Conservation (phyloP, 2,113 vertebrate genomes). For the Eulemur rufifrons region DNA sequence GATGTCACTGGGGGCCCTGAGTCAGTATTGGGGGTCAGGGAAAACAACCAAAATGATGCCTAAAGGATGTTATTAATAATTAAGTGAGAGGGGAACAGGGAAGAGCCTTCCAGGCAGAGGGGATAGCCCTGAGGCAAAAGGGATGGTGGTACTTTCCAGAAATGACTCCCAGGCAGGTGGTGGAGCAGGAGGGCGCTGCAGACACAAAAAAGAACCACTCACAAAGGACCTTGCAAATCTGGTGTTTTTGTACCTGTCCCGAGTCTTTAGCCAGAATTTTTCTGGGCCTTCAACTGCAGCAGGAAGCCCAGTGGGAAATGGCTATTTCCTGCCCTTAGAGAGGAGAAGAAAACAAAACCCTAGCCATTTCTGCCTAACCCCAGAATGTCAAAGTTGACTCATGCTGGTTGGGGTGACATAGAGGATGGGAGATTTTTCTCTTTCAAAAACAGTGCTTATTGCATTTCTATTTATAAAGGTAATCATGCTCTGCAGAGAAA, state of each 20-base stretch:
- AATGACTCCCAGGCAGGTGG: neutral
- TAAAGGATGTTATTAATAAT: neutral
- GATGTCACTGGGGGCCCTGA: rapidly evolving
- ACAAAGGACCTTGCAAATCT: neutral
- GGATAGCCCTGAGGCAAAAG: neutral
- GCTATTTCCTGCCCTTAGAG: neutral
- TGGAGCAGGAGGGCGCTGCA: neutral
- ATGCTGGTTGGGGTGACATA: neutral
- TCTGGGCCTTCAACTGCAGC: neutral
- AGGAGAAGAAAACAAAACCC: neutral
- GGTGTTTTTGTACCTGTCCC: neutral
- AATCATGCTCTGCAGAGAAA: neutral
- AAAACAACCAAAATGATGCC: neutral
- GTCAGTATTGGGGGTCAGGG: neutral
- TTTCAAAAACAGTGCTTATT: neutral
- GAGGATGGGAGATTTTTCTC: neutral
- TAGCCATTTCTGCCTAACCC: neutral
- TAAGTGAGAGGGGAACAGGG: neutral
- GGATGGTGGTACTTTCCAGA: neutral
- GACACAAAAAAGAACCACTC: neutral
- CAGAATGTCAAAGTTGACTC: neutral
- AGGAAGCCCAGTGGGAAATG: constrained; percentile 20
- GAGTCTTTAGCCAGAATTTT: neutral
- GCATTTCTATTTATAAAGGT: neutral
- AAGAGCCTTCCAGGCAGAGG: neutral